phyloP scores from a whole-genome alignment of 2,113 vertebrate species.

The Symphodus melops region DNA sequence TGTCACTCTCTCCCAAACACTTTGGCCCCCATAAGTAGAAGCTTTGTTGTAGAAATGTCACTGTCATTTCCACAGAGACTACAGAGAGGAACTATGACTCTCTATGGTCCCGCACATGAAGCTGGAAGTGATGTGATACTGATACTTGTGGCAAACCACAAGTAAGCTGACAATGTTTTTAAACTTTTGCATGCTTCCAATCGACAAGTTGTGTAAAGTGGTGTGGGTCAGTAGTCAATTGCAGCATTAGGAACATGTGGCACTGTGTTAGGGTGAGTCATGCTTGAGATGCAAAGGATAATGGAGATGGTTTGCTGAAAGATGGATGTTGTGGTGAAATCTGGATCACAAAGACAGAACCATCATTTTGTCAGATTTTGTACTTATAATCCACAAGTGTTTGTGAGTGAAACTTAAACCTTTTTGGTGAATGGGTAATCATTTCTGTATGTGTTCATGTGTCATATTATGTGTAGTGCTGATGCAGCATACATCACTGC shows the following conservation, averaged over 20 bases:
- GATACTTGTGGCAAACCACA: conserved; percentile 76
- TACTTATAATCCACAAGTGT: conserved; percentile 70
- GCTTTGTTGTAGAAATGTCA: conserved; percentile 48
- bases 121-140: conserved; percentile 69
- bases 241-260: conserved; percentile 84
- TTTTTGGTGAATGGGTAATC: conserved; percentile 65
- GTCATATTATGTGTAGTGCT: conserved; percentile 69
- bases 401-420: conserved; percentile 74
- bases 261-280: conserved; percentile 74
- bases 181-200: conserved; percentile 69
- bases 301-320: conserved; percentile 73
- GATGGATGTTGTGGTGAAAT: conserved; percentile 79
- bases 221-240: conserved; percentile 59
- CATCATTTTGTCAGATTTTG: conserved; percentile 69
- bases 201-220: conserved; percentile 62
- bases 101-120: conserved; percentile 53
- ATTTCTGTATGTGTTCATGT: conserved; percentile 42
- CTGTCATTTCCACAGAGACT: conserved; percentile 57
- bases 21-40: conserved; percentile 29
- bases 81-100: conserved; percentile 55
- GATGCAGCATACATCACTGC: conserved; percentile 76
- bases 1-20: background rate
- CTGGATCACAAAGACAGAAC: conserved; percentile 68
- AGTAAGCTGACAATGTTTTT: conserved; percentile 75
- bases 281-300: conserved; percentile 66